A percentile compares a stretch with the other conserved stretches of the same genome.
Conservation (phyloP, 1,140 invertebrate genomes). For the Drosophila eugracilis region DNA sequence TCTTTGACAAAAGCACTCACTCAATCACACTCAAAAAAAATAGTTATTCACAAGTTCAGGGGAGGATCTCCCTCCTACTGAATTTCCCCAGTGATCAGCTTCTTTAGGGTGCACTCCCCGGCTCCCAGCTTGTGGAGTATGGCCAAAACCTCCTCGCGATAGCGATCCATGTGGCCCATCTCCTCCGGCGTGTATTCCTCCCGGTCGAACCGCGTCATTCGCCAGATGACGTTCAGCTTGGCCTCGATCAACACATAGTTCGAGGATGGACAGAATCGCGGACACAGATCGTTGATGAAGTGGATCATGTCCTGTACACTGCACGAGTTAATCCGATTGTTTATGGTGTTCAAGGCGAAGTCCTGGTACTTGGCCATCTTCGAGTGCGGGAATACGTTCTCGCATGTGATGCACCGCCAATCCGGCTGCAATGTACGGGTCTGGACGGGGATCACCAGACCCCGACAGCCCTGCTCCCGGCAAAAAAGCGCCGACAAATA, state of each 20-base stretch:
- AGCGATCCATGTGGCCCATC: conserved; percentile 77
- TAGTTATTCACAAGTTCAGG: background rate
- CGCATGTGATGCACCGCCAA: conserved; percentile 78
- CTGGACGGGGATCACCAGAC: conserved; percentile 78
- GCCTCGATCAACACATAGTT: conserved; percentile 82
- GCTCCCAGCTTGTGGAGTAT: conserved; percentile 83
- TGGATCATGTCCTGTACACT: conserved; percentile 78
- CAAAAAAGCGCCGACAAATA: conserved; percentile 79
- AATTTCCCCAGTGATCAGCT: conserved; percentile 80
- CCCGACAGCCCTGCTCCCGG: conserved; percentile 76
- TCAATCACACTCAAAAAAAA: conserved; percentile 12
- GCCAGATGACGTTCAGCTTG: conserved; percentile 82
- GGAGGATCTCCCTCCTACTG: conserved; percentile 24
- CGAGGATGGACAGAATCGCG: conserved; percentile 78
- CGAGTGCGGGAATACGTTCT: conserved; percentile 71
- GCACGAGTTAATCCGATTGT: conserved; percentile 79
- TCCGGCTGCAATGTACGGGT: conserved; percentile 77
- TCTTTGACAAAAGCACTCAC: conserved; percentile 17
- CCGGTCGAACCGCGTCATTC: conserved; percentile 66
- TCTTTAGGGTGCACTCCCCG: conserved; percentile 85
- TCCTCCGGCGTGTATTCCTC: conserved; percentile 70
- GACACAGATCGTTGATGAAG: conserved; percentile 81
- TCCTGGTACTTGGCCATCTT: conserved; percentile 83
- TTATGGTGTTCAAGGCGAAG: conserved; percentile 80
- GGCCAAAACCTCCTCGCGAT: conserved; percentile 84